Percentiles rank a stretch among this genome's conserved stretches.
These are phyloP conservation scores for Diaprepes abbreviatus DNA, from an alignment of 2,888 invertebrate genomes.

Conservation along the genomic window DNA sequence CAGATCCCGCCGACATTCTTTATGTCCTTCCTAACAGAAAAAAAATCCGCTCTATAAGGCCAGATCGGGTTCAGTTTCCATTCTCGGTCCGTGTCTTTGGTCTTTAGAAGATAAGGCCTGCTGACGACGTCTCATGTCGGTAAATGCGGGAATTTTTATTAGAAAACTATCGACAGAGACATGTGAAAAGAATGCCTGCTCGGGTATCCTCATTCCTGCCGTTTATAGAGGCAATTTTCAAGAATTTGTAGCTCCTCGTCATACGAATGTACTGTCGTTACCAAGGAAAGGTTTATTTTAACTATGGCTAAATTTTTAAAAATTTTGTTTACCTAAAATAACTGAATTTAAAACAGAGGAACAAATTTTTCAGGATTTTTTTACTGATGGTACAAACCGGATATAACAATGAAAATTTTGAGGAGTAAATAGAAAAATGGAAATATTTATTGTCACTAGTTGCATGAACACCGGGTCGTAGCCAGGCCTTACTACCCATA, in stretches of 20 bases:
- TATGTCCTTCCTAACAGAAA: constrained; percentile 27
- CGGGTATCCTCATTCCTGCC: constrained; percentile 11
- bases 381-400: no score
- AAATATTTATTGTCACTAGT: no score
- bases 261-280: no score
- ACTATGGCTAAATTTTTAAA: no score
- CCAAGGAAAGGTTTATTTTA: no score
- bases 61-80: constrained; percentile 31
- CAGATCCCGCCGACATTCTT: constrained; percentile 32
- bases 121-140: constrained; percentile 8
- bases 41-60: constrained; percentile 44
- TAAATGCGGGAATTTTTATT: constrained; percentile 38
- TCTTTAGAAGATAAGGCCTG: background rate
- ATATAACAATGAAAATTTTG: no score
- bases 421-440: no score
- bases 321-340: no score
- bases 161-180: constrained; percentile 34
- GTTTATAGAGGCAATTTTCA: constrained; percentile 2
- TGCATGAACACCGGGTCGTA: no score
- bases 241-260: constrained; percentile 7
- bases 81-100: constrained; percentile 39
- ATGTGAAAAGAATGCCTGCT: background rate
- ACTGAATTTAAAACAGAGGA: no score
- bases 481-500: no score
- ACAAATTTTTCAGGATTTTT: no score